These are phyloP conservation scores for Stomorhina lunata DNA, from an alignment of 2,888 invertebrate species.

Conservation along the genomic window DNA sequence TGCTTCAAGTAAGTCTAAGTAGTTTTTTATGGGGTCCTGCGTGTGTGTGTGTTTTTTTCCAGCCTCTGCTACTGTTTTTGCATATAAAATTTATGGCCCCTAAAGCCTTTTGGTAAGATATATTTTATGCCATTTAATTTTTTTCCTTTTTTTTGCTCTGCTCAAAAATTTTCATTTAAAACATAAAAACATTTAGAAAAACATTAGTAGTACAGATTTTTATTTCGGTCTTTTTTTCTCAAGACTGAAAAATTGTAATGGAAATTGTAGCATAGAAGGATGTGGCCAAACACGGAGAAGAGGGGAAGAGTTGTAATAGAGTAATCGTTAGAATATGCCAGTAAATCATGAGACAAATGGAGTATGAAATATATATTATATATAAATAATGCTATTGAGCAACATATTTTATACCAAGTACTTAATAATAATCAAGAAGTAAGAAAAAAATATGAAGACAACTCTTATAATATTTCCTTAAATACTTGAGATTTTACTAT, in stretches of 20 bases:
- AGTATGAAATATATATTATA: slow-evolving; percentile 56
- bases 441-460: neutral
- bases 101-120: slow-evolving; percentile 27
- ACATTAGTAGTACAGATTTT: slow-evolving; percentile 55
- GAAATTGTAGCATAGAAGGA: neutral
- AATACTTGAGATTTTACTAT: too few species aligned
- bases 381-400: slow-evolving; percentile 34
- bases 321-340: slow-evolving; percentile 16
- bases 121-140: neutral
- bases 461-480: too few species aligned
- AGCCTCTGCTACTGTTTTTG: slow-evolving; percentile 26
- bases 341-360: slow-evolving; percentile 62
- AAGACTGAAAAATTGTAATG: neutral
- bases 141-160: neutral
- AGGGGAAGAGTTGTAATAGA: neutral
- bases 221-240: neutral
- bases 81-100: slow-evolving; percentile 55
- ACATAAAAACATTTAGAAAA: slow-evolving; percentile 51
- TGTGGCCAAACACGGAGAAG: neutral
- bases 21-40: neutral
- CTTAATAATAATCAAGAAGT: slow-evolving; percentile 50
- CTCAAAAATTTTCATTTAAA: slow-evolving; percentile 23
- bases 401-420: slow-evolving; percentile 60
- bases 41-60: slow-evolving; percentile 2
- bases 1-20: neutral